Conservation (phyloP, 23 tunicate genomes). For the Trididemnum nubilum region DNA sequence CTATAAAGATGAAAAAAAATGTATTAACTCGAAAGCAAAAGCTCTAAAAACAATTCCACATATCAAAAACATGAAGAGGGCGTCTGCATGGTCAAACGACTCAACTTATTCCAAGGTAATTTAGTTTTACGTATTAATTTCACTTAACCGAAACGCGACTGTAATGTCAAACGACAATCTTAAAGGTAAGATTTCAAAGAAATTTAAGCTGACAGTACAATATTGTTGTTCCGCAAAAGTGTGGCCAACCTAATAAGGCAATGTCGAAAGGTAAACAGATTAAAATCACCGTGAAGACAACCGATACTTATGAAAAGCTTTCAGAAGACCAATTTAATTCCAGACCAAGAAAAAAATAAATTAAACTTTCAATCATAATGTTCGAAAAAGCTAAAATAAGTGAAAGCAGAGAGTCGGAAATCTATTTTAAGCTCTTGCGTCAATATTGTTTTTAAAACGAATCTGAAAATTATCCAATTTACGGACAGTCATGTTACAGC, state of each 20-base stretch:
- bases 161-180: neutral
- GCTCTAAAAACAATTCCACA: neutral
- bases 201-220: neutral
- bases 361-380: no score
- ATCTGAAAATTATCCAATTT: no score
- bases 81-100: neutral
- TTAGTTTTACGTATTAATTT: no score
- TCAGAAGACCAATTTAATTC: neutral
- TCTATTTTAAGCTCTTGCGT: no score
- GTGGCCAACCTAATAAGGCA: no score
- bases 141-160: neutral
- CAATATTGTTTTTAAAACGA: no score
- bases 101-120: neutral
- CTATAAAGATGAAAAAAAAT: constrained; percentile 16
- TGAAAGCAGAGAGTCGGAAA: no score
- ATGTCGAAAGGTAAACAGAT: no score
- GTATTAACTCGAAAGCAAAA: neutral
- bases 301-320: neutral
- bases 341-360: no score
- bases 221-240: no score
- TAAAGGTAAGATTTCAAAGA: neutral
- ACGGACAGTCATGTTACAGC: no score
- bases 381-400: no score
- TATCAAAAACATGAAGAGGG: neutral
- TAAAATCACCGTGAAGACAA: neutral